Evolutionary conservation across 2,888 invertebrate genomes (phyloP).

Genomic region (Caenorhabditis sp.): DNA sequence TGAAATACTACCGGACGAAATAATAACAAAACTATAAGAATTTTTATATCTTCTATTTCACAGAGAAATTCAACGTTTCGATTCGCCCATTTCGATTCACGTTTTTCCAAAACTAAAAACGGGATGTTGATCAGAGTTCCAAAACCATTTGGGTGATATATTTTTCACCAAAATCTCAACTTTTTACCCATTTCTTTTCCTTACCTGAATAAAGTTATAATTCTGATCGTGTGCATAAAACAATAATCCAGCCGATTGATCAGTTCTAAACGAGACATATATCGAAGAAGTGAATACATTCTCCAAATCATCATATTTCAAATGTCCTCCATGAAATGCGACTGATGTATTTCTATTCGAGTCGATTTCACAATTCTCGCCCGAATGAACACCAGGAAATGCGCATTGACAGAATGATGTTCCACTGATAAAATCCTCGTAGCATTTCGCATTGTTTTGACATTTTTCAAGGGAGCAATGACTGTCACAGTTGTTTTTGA

Average conservation of each 20-base stretch:
- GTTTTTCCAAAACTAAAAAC: no score
- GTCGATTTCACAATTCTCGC: conserved; percentile 62
- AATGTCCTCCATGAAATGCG: conserved; percentile 61
- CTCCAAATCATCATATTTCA: conserved; percentile 52
- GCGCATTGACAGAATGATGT: conserved; percentile 57
- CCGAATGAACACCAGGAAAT: conserved; percentile 59
- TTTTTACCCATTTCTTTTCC: no score
- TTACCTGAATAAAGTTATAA: conserved; percentile 65
- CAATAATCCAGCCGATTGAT: conserved; percentile 58
- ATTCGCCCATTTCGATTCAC: no score
- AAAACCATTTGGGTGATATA: no score
- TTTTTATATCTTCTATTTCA: no score
- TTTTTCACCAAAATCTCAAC: no score
- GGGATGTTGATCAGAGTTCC: no score
- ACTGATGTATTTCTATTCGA: conserved; percentile 58
- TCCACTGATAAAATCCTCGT: conserved; percentile 55
- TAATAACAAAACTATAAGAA: no score
- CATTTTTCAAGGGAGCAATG: conserved; percentile 30
- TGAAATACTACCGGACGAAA: no score
- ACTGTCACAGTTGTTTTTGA: background rate
- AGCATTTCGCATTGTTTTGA: conserved; percentile 53
- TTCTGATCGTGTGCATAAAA: conserved; percentile 65
- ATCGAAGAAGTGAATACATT: conserved; percentile 37
- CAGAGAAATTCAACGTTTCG: no score
- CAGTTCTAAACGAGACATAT: conserved; percentile 61